Evolutionary conservation across 2,113 vertebrate genomes (phyloP).

Genomic region (Bubo scandiacus): DNA sequence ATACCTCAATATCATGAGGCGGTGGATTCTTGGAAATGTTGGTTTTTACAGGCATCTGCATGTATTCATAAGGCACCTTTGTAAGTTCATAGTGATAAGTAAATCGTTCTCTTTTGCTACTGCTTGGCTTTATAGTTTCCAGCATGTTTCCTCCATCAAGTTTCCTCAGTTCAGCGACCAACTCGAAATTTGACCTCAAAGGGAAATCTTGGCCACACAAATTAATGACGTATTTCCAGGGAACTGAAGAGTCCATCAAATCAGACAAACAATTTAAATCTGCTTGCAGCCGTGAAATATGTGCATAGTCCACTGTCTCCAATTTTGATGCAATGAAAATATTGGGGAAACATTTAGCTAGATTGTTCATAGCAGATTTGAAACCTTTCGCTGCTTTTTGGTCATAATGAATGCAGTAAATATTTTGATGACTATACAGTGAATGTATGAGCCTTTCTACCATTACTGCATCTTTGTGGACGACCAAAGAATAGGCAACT

Average conservation of each 20-base stretch:
- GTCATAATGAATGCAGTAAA: slow-evolving; percentile 95
- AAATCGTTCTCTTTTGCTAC: slow-evolving; percentile 84
- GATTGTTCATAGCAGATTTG: slow-evolving; percentile 81
- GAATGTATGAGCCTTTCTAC: slow-evolving; percentile 88
- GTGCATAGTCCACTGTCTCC: slow-evolving; percentile 87
- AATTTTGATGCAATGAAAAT: slow-evolving; percentile 89
- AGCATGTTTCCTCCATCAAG: slow-evolving; percentile 88
- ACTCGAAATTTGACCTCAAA: slow-evolving; percentile 85
- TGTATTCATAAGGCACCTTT: slow-evolving; percentile 80
- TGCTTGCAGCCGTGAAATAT: slow-evolving; percentile 88
- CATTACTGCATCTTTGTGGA: slow-evolving; percentile 91
- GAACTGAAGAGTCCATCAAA: slow-evolving; percentile 79
- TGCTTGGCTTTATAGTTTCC: slow-evolving; percentile 83
- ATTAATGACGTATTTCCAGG: slow-evolving; percentile 92
- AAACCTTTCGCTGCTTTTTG: slow-evolving; percentile 82
- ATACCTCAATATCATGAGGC: slow-evolving; percentile 86
- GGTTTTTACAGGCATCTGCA: slow-evolving; percentile 81
- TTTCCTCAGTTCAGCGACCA: slow-evolving; percentile 83
- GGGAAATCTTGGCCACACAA: slow-evolving; percentile 95
- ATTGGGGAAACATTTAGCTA: slow-evolving; percentile 86
- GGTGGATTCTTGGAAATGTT: slow-evolving; percentile 76
- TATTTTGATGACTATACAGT: slow-evolving; percentile 83
- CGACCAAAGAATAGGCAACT: slow-evolving; percentile 89
- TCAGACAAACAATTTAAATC: slow-evolving; percentile 92
- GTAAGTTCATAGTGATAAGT: slow-evolving; percentile 81